Conservation (phyloP, 2,888 invertebrate genomes). For the Cataglyphis livida region DNA sequence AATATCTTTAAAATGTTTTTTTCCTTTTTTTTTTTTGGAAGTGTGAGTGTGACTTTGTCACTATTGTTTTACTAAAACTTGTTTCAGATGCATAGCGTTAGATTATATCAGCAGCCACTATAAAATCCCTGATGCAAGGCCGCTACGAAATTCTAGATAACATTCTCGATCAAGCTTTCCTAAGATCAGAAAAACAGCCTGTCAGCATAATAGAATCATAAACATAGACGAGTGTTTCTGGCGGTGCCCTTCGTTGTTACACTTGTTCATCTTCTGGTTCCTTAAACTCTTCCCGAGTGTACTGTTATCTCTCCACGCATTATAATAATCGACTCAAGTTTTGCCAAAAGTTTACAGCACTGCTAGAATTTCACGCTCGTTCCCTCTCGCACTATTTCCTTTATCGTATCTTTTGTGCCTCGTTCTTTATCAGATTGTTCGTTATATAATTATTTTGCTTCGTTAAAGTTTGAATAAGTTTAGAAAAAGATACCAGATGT, state of each 20-base stretch:
- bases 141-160: conserved; percentile 30
- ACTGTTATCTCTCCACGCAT: conserved; percentile 66
- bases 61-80: conserved; percentile 5
- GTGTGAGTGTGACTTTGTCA: background rate
- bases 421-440: background rate
- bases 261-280: conserved; percentile 73
- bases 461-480: background rate
- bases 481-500: background rate
- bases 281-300: conserved; percentile 48
- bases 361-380: conserved; percentile 62
- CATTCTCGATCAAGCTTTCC: conserved; percentile 34
- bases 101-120: background rate
- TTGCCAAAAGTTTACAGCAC: conserved; percentile 64
- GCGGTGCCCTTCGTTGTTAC: conserved; percentile 34
- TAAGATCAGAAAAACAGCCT: conserved; percentile 6
- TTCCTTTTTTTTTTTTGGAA: background rate
- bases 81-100: background rate
- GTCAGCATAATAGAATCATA: conserved; percentile 39
- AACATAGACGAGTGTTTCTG: conserved; percentile 24
- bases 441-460: conserved; percentile 30
- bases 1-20: background rate
- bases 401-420: conserved; percentile 24
- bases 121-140: conserved; percentile 29
- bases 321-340: conserved; percentile 78
- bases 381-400: background rate